Evolutionary conservation across 2,113 vertebrate species (phyloP).

Genomic region (Podarcis cretensis): DNA sequence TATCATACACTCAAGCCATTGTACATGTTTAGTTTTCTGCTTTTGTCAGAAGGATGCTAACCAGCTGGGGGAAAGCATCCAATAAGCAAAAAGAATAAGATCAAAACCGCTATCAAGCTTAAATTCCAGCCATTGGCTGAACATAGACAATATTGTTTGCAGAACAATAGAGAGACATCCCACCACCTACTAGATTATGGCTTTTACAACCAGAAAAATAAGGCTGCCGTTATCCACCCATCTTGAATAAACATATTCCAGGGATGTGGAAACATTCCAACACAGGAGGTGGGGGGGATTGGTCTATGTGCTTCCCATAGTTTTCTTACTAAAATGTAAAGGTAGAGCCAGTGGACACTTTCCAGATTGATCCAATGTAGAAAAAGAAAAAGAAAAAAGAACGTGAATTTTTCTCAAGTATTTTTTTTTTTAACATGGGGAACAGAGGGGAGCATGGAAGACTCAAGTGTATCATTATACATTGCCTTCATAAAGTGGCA

Average conservation of each 20-base stretch:
- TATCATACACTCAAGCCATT: background rate
- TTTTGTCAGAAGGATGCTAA: background rate
- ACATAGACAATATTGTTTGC: background rate
- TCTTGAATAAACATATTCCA: background rate
- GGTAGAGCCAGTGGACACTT: slow-evolving; percentile 25
- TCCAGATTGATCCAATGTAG: slow-evolving; percentile 39
- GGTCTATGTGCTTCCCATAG: background rate
- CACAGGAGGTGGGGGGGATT: background rate
- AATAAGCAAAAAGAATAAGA: background rate
- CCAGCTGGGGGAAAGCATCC: background rate
- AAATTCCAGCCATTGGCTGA: background rate
- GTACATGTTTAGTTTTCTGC: background rate
- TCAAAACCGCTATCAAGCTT: background rate
- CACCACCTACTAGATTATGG: background rate
- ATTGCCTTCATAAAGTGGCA: slow-evolving; percentile 34
- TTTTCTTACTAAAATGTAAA: slow-evolving; percentile 40
- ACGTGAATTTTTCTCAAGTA: background rate
- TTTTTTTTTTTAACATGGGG: fast-evolving
- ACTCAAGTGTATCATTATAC: background rate
- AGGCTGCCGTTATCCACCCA: background rate
- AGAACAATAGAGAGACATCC: background rate
- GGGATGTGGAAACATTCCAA: background rate
- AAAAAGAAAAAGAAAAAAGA: background rate
- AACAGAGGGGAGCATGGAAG: slow-evolving; percentile 9
- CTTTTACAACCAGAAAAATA: background rate